Evolutionary conservation across 2,888 invertebrate genomes (phyloP), one percentile per base, ranked within the genome.

Genomic region (Synergus umbraculus): DNA sequence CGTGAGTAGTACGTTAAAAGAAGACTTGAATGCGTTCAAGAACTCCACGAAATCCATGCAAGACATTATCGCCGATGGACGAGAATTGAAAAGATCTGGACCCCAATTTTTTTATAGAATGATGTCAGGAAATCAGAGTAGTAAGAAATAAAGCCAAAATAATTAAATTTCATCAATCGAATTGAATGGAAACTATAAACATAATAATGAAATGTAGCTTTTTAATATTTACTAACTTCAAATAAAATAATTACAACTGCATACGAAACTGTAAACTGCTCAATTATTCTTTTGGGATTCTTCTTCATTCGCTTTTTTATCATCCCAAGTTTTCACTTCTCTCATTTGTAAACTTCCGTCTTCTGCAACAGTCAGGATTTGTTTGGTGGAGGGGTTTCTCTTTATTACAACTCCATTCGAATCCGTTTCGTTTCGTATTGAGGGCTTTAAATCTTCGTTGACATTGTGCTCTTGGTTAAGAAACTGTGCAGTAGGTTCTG

Each of bases 261-360:
- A 29, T 29, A 22, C 12, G 22, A 60, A 60, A 60, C 10, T 60
- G 1, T 54, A 29, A 12, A 60, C 12, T 60, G 1, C 29, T 29
- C 18, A 29, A 18, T 22, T 60, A 4, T 22, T 7, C 22, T 29
- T 12, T 29, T 60, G 22, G 13, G 60, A 12, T 18, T 60, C 22
- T 4, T 60, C 5, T 29, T 18, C 22, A 60, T 13, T 22, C 12
- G 60, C 22, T 22, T 60, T 60, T 9, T 60, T 60, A 4, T 88
- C 86, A 64, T 85, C 85, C 88, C 87, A 88, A 64, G 82, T 85
- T 44, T 85, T 43, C 66, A 91, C 88, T 80, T 91, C 90, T 4
- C 91, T 87, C 90, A 92, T 90, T 87, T 91, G 90, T 58, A 92
- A 86, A 83, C 87, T 90, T 29, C 92, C 92, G 82, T 92, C 92